phyloP scores from a whole-genome alignment of 2,888 invertebrate genomes.

The Dexiosoma caninum region DNA sequence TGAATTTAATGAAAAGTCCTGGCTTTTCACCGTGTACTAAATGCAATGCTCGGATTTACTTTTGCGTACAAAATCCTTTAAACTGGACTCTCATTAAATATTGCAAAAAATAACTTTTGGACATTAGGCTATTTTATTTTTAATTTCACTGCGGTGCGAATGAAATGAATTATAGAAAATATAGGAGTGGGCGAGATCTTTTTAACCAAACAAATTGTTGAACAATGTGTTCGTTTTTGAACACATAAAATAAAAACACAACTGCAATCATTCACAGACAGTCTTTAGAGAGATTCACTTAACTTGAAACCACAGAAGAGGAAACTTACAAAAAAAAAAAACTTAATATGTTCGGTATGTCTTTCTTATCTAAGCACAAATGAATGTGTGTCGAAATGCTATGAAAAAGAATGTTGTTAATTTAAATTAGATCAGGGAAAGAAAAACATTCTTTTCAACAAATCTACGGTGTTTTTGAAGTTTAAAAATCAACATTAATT shows the following conservation, averaged over 20 bases:
- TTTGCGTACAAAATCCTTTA: too few relatives aligned
- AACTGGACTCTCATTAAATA: too few relatives aligned
- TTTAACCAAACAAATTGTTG: neutral
- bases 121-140: neutral
- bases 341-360: neutral
- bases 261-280: conserved; percentile 39
- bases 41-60: too few relatives aligned
- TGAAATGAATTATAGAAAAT: neutral
- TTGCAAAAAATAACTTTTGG: neutral
- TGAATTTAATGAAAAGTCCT: too few relatives aligned
- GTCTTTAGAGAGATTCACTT: conserved; percentile 35
- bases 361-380: neutral
- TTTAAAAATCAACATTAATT: neutral
- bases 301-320: neutral
- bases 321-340: neutral
- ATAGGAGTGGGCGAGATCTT: neutral
- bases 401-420: neutral
- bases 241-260: conserved; percentile 12
- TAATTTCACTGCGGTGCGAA: neutral
- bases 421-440: conserved; percentile 12
- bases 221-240: conserved; percentile 11
- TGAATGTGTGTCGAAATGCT: conserved; percentile 6
- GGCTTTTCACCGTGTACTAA: too few relatives aligned
- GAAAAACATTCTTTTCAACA: neutral
- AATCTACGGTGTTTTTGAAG: neutral